Percentiles rank a stretch among this genome's conserved stretches.
phyloP scores from a whole-genome alignment of 2,888 invertebrate species.

The Oxyscelio sp. region DNA sequence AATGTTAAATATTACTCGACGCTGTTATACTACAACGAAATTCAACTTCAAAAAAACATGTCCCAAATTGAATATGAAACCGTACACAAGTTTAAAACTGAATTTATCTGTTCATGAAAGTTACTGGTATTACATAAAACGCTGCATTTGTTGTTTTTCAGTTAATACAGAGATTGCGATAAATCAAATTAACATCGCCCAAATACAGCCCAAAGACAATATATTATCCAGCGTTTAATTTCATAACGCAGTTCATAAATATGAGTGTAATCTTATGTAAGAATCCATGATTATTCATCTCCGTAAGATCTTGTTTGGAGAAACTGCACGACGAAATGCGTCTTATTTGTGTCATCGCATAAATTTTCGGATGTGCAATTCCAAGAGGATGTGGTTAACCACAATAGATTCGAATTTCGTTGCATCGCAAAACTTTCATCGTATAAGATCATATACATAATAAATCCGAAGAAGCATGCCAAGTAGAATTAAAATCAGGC shows the following conservation, averaged over 20 bases:
- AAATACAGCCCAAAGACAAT: neutral
- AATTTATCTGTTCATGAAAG: slow-evolving; percentile 1
- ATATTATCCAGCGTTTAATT: slow-evolving; percentile 7
- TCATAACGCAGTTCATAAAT: slow-evolving; percentile 37
- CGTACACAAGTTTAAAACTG: neutral
- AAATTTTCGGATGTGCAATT: slow-evolving; percentile 75
- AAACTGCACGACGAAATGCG: slow-evolving; percentile 45
- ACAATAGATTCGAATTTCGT: slow-evolving; percentile 81
- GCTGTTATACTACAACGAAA: neutral
- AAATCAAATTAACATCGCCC: slow-evolving; percentile 27
- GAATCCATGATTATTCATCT: slow-evolving; percentile 26
- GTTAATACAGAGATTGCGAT: slow-evolving; percentile 10
- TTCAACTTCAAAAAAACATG: neutral
- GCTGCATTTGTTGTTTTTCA: too few species aligned
- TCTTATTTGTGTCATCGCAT: slow-evolving; percentile 76
- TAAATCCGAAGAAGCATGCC: too few species aligned
- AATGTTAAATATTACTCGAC: neutral
- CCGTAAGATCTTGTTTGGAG: slow-evolving; percentile 26
- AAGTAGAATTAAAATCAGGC: too few species aligned
- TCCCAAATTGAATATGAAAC: neutral
- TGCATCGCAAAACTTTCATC: slow-evolving; percentile 66
- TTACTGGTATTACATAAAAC: too few species aligned
- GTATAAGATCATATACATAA: too few species aligned
- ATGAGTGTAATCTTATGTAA: slow-evolving; percentile 7
- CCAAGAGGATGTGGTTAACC: slow-evolving; percentile 83